Percentiles rank a stretch among this genome's conserved stretches.
phyloP scores from a whole-genome alignment of 2,888 invertebrate genomes.

The Noctua fimbriata region DNA sequence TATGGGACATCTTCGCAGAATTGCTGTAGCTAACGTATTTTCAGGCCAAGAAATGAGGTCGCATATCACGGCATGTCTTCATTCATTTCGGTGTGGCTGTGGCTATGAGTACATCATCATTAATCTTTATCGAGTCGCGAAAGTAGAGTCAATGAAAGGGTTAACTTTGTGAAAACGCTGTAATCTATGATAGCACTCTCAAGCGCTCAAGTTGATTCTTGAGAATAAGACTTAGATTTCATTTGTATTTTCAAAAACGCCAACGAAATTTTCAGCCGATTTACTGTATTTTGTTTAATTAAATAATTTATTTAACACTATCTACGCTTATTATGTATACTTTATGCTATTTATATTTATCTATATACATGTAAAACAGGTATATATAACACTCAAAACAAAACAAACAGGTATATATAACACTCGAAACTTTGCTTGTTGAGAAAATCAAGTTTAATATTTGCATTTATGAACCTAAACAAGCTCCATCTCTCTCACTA shows the following conservation, averaged over 20 bases:
- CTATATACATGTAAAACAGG: conserved; percentile 80
- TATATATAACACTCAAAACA: conserved; percentile 85
- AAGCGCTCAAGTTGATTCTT: conserved; percentile 26
- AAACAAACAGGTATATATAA: conserved; percentile 81
- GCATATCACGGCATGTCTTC: conserved; percentile 5
- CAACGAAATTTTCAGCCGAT: conserved; percentile 51
- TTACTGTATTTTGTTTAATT: conserved; percentile 51
- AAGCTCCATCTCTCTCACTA: conserved; percentile 71
- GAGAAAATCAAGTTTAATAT: conserved; percentile 53
- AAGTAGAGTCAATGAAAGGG: conserved; percentile 61
- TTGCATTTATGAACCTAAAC: conserved; percentile 64
- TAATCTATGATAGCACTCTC: conserved; percentile 38
- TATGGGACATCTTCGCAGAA: conserved; percentile 4
- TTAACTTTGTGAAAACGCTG: conserved; percentile 27
- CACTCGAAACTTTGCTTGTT: conserved; percentile 68
- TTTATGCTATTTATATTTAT: conserved; percentile 66
- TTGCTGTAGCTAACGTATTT: conserved; percentile 4
- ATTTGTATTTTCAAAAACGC: conserved; percentile 34
- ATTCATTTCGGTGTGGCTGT: background rate
- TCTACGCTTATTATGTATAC: conserved; percentile 73
- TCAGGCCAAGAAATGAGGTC: conserved; percentile 25
- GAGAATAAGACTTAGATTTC: conserved; percentile 28
- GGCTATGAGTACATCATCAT: conserved; percentile 19
- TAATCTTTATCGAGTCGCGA: conserved; percentile 35
- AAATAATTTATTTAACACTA: conserved; percentile 74